phyloP scores from a whole-genome alignment of 2,888 invertebrate genomes.

The Apamea sordens region DNA sequence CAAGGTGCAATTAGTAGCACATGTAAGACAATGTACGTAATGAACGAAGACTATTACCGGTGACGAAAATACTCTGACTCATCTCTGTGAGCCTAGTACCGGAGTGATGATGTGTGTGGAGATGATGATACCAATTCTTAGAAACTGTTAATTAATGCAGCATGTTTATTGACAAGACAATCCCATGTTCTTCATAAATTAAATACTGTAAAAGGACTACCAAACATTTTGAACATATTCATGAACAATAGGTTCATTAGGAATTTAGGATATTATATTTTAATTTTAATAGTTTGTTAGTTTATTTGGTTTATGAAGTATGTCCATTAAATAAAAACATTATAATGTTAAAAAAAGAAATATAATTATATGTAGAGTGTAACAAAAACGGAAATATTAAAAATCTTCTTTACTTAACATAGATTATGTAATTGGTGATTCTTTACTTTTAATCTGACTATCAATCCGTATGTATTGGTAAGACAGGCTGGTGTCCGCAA shows the following conservation, averaged over 20 bases:
- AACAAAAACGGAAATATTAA: too few relatives aligned
- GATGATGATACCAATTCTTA: constrained; percentile 44
- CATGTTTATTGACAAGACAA: neutral
- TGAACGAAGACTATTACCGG: constrained; percentile 43
- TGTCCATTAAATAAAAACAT: too few relatives aligned
- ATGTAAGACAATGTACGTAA: constrained; percentile 42
- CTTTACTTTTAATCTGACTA: too few relatives aligned
- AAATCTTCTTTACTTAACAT: too few relatives aligned
- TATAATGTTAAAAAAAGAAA: too few relatives aligned
- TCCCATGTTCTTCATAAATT: neutral
- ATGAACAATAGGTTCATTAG: neutral
- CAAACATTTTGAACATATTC: neutral
- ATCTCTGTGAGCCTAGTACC: constrained; percentile 40
- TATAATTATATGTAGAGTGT: too few relatives aligned
- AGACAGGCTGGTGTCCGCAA: neutral
- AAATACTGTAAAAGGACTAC: neutral
- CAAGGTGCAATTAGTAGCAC: constrained; percentile 51
- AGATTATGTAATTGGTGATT: too few relatives aligned
- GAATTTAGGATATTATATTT: too few relatives aligned
- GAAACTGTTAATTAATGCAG: constrained; percentile 14
- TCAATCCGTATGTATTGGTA: neutral
- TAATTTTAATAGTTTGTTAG: too few relatives aligned
- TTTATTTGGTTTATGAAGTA: too few relatives aligned
- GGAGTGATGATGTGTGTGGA: constrained; percentile 29
- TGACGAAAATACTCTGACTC: constrained; percentile 67